Conservation (phyloP, 2,888 invertebrate species). For the Linnaemya tessellans region DNA sequence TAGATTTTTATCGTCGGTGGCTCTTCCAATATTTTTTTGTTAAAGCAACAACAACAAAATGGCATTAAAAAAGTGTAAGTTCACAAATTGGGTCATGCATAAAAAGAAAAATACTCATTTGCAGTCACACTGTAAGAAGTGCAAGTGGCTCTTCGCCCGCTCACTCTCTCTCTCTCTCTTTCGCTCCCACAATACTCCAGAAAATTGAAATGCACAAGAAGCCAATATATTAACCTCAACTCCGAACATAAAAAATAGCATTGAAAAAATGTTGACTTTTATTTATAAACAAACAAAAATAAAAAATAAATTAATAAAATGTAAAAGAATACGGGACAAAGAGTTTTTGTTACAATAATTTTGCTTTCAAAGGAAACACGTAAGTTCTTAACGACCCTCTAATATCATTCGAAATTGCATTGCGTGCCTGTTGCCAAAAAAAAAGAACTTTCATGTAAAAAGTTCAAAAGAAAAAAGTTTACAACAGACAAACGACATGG, state of each 20-base stretch:
- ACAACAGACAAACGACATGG: conserved; percentile 47
- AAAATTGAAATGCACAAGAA: conserved; percentile 64
- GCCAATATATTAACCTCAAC: conserved; percentile 65
- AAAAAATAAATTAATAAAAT: conserved; percentile 30
- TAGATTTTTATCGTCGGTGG: conserved; percentile 67
- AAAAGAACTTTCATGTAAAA: conserved; percentile 21
- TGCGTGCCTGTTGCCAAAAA: conserved; percentile 64
- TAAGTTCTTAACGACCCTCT: conserved; percentile 69
- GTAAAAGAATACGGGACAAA: conserved; percentile 21
- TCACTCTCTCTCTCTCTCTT: not conserved
- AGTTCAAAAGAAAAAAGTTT: conserved; percentile 35
- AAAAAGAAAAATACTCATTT: conserved; percentile 48
- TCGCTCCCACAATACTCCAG: not conserved
- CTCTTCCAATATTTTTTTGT: conserved; percentile 36
- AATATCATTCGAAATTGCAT: conserved; percentile 68
- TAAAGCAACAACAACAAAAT: not conserved
- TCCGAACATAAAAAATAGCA: conserved; percentile 38
- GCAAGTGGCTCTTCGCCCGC: not conserved
- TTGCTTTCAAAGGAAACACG: conserved; percentile 57
- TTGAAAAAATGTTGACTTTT: conserved; percentile 53
- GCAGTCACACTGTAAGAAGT: conserved; percentile 1
- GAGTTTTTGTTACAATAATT: conserved; percentile 13
- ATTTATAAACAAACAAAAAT: too few species aligned
- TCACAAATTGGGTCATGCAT: conserved; percentile 66
- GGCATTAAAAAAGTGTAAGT: conserved; percentile 29